Conservation (phyloP, 1,140 invertebrate species). For the Calycopis cecrops region DNA sequence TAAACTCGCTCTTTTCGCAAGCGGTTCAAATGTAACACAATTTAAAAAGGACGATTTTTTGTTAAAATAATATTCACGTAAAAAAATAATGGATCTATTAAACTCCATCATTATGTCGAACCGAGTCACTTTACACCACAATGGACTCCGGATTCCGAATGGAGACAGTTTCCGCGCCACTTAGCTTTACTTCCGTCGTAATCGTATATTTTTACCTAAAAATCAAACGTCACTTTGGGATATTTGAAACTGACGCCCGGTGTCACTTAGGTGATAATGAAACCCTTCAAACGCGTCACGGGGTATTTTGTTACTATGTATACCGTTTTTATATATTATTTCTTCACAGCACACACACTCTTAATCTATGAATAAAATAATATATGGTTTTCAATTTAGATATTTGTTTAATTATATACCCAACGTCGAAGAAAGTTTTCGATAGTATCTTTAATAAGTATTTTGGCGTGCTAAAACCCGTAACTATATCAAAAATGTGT, state of each 20-base stretch:
- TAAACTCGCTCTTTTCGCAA: neutral
- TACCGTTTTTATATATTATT: no score
- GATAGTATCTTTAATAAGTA: no score
- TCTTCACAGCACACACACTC: no score
- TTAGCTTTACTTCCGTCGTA: constrained; percentile 57
- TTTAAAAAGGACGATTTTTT: neutral
- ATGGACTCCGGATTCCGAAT: constrained; percentile 45
- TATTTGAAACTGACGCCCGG: constrained; percentile 14
- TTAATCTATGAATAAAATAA: no score
- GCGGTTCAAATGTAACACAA: neutral
- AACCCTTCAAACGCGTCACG: constrained; percentile 24
- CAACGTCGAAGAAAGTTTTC: no score
- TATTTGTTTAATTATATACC: no score
- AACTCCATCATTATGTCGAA: constrained; percentile 36
- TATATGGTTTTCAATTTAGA: no score
- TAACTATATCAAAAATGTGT: no score
- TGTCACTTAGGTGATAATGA: constrained; percentile 24
- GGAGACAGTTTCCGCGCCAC: constrained; percentile 60
- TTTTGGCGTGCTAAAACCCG: no score
- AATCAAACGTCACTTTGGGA: constrained; percentile 44
- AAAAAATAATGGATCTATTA: constrained; percentile 28
- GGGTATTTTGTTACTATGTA: constrained; percentile 15
- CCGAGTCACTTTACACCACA: constrained; percentile 51
- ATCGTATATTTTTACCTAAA: constrained; percentile 56
- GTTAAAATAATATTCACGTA: no score